Percentiles rank a stretch among this genome's conserved stretches.
Conservation (phyloP, 2,888 invertebrate genomes). For the Pogonocherus hispidulus region DNA sequence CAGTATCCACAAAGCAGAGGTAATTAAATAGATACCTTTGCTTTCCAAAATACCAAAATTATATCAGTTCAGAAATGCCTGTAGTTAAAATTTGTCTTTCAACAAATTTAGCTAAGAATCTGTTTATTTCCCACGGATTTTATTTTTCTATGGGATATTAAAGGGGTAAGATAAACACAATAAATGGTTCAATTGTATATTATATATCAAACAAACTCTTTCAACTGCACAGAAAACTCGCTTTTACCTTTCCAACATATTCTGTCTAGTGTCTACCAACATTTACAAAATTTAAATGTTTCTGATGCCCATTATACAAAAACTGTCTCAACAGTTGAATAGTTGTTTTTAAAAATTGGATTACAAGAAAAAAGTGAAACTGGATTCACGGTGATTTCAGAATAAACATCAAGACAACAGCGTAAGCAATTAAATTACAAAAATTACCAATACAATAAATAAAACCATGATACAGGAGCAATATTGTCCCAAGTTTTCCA, state of each 20-base stretch:
- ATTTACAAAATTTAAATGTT: slow-evolving; percentile 53
- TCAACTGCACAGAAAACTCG: slow-evolving; percentile 58
- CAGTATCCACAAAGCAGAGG: no score
- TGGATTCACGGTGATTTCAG: slow-evolving; percentile 61
- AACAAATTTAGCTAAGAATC: no score
- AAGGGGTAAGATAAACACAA: slow-evolving; percentile 39
- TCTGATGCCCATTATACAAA: slow-evolving; percentile 53
- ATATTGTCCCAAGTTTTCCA: slow-evolving; percentile 63
- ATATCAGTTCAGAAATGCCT: no score
- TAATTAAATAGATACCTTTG: no score
- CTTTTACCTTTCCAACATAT: slow-evolving; percentile 50
- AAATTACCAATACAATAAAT: slow-evolving; percentile 24
- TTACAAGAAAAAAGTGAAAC: slow-evolving; percentile 60
- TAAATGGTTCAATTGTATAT: slow-evolving; percentile 61
- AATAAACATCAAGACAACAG: slow-evolving; percentile 63
- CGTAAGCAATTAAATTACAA: slow-evolving; percentile 34
- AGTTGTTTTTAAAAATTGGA: slow-evolving; percentile 56
- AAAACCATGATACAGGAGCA: slow-evolving; percentile 45
- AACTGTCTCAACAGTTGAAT: slow-evolving; percentile 63
- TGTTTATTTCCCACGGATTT: no score
- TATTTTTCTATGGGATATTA: neutral
- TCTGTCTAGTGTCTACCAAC: slow-evolving; percentile 44
- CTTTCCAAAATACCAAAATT: no score
- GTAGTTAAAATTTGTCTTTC: no score
- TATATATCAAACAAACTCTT: slow-evolving; percentile 63